These are phyloP conservation scores for Drosophila mimica DNA, from an alignment of 2,888 invertebrate species.

Conservation along the genomic window DNA sequence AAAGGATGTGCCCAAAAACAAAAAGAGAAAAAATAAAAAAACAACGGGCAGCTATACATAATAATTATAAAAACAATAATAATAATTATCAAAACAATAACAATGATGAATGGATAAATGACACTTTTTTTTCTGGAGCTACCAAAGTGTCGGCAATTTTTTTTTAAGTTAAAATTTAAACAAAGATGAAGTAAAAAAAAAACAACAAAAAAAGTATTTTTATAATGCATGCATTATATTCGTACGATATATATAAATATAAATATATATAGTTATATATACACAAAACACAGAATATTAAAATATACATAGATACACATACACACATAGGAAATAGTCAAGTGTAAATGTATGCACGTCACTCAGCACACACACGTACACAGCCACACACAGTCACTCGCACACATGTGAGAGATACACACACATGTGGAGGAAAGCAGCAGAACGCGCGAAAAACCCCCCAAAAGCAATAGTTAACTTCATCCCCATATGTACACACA, in stretches of 20 bases:
- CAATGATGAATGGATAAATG: conserved; percentile 13
- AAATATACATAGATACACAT: conserved; percentile 38
- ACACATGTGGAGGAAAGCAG: conserved; percentile 15
- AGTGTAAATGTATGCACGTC: conserved; percentile 72
- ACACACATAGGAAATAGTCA: conserved; percentile 60
- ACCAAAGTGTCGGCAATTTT: conserved; percentile 64
- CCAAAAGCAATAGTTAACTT: conserved; percentile 43
- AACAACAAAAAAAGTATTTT: conserved; percentile 76
- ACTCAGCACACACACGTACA: conserved; percentile 38
- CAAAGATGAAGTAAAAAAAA: conserved; percentile 48
- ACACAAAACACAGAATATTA: conserved; percentile 49
- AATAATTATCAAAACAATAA: conserved; percentile 2
- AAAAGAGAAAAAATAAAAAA: background rate
- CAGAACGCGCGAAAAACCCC: conserved; percentile 20
- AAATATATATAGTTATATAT: conserved; percentile 54
- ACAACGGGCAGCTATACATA: conserved; percentile 25
- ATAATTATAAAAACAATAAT: conserved; percentile 24
- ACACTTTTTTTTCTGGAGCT: conserved; percentile 44
- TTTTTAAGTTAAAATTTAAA: conserved; percentile 74
- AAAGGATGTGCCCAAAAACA: conserved; percentile 8
- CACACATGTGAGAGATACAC: conserved; percentile 6
- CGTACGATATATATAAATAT: conserved; percentile 73
- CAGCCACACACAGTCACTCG: background rate
- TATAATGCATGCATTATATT: conserved; percentile 85
- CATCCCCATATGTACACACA: conserved; percentile 40